These are phyloP conservation scores for Psophia crepitans DNA, from an alignment of 2,113 vertebrate genomes.

Conservation along the genomic window DNA sequence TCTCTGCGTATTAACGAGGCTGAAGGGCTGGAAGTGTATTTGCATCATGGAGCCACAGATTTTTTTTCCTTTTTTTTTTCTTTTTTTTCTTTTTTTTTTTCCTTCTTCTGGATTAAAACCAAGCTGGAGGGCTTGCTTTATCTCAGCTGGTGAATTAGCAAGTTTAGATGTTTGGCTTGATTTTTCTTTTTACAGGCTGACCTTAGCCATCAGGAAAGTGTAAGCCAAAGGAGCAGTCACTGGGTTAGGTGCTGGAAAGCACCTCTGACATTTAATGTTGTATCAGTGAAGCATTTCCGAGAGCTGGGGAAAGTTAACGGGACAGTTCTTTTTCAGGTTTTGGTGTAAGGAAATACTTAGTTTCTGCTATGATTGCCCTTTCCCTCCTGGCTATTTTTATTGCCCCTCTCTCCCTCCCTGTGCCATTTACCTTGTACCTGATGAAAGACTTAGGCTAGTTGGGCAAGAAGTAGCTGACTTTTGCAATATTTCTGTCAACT, in stretches of 20 bases:
- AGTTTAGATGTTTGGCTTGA: neutral
- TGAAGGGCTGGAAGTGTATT: neutral
- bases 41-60: neutral
- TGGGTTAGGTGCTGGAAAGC: neutral
- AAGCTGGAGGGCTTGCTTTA: neutral
- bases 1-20: neutral
- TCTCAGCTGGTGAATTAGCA: neutral
- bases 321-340: neutral
- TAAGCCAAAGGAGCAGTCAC: neutral
- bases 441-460: neutral
- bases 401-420: neutral
- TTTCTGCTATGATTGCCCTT: neutral
- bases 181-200: neutral
- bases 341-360: neutral
- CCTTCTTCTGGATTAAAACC: neutral
- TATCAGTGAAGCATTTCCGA: neutral
- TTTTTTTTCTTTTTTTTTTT: rapidly evolving
- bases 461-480: neutral
- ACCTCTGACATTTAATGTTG: neutral
- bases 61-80: too few relatives aligned
- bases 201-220: neutral
- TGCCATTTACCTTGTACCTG: neutral
- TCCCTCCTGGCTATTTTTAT: neutral
- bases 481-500: neutral
- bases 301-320: neutral